Evolutionary conservation across 2,113 vertebrate genomes (phyloP).

Genomic region (Rhinopomastus cyanomelas): DNA sequence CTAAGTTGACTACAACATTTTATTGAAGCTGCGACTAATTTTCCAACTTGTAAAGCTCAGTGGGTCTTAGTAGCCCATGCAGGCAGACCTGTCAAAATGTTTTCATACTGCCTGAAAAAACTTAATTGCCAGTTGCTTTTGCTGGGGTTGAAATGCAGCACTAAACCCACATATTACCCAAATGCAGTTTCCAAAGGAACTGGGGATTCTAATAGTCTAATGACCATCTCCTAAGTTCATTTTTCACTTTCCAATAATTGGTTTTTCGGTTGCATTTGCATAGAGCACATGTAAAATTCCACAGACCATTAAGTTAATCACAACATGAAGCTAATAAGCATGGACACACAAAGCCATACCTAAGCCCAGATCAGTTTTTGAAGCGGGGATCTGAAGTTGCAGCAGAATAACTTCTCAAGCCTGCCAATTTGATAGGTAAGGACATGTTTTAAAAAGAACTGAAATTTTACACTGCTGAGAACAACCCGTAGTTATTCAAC

Average conservation of each 20-base stretch:
- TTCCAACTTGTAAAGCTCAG: constrained; percentile 7
- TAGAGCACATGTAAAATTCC: constrained; percentile 73
- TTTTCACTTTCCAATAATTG: constrained; percentile 77
- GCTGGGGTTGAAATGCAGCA: constrained; percentile 13
- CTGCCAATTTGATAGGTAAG: constrained; percentile 35
- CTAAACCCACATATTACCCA: constrained; percentile 56
- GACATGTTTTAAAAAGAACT: constrained; percentile 19
- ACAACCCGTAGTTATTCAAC: background rate
- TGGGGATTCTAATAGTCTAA: constrained; percentile 67
- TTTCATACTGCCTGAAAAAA: background rate
- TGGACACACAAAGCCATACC: constrained; percentile 56
- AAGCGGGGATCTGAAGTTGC: constrained; percentile 54
- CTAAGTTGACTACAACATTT: constrained; percentile 24
- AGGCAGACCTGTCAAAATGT: constrained; percentile 42
- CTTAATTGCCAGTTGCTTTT: background rate
- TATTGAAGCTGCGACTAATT: background rate
- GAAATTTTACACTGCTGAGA: constrained; percentile 28
- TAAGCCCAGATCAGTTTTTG: constrained; percentile 67
- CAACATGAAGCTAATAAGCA: constrained; percentile 71
- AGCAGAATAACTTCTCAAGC: constrained; percentile 29
- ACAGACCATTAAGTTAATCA: constrained; percentile 77
- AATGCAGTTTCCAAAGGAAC: constrained; percentile 60
- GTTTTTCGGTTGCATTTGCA: constrained; percentile 73
- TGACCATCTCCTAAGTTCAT: constrained; percentile 76
- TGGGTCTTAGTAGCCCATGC: background rate